These are phyloP conservation scores for Geotrypetes seraphini DNA, from an alignment of 2,797 vertebrate genomes.

Conservation along the genomic window DNA sequence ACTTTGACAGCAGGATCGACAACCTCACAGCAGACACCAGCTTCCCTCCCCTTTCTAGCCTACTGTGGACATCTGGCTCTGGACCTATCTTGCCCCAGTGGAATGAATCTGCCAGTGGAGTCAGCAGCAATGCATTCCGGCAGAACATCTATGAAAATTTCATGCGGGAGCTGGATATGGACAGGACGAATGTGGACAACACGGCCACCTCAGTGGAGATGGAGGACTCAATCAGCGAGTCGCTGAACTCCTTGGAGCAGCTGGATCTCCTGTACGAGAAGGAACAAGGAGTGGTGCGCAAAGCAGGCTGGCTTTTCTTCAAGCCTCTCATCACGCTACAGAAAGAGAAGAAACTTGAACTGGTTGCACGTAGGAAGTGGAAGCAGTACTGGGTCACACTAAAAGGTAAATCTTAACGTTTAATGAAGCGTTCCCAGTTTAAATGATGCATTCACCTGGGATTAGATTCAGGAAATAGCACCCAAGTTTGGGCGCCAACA, in stretches of 20 bases:
- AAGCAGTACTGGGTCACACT: slow-evolving; percentile 90
- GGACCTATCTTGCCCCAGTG: slow-evolving; percentile 63
- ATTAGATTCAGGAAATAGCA: too few species aligned
- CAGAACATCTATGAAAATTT: slow-evolving; percentile 93
- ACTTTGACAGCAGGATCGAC: slow-evolving; percentile 78
- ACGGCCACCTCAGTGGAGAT: slow-evolving; percentile 68
- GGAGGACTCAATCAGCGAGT: slow-evolving; percentile 77
- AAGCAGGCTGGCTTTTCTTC: slow-evolving; percentile 88
- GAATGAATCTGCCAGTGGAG: slow-evolving; percentile 53
- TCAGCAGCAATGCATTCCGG: slow-evolving; percentile 67
- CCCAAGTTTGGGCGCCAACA: too few species aligned
- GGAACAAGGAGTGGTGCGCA: slow-evolving; percentile 87
- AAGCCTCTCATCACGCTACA: slow-evolving; percentile 83
- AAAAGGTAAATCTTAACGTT: slow-evolving; percentile 65
- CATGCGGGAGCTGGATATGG: slow-evolving; percentile 82
- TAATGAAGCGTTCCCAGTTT: too few species aligned
- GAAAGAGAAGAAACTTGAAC: slow-evolving; percentile 86
- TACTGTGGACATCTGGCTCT: slow-evolving; percentile 66
- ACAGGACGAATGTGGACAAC: slow-evolving; percentile 57
- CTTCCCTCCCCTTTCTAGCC: slow-evolving; percentile 60
- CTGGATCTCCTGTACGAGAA: slow-evolving; percentile 85
- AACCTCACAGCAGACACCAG: slow-evolving; percentile 67
- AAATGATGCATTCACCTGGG: too few species aligned
- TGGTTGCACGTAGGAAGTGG: slow-evolving; percentile 81
- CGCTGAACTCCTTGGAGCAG: slow-evolving; percentile 78